These are phyloP conservation scores for Timema podura DNA, from an alignment of 2,888 invertebrate genomes.

Conservation along the genomic window DNA sequence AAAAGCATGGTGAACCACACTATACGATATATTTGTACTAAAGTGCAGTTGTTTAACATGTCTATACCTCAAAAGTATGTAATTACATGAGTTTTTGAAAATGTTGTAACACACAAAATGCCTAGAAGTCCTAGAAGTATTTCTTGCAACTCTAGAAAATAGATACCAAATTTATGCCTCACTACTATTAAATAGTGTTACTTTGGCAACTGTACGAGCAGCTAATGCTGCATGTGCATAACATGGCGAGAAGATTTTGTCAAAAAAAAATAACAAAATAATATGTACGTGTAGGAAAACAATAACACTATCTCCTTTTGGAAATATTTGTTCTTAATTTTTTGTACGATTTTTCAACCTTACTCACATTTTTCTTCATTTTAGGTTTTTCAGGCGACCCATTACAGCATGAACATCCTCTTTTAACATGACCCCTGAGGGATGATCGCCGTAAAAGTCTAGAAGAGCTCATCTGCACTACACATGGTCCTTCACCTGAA, in stretches of 20 bases:
- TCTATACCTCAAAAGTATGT: slow-evolving; percentile 21
- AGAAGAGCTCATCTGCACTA: slow-evolving; percentile 32
- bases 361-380: slow-evolving; percentile 42
- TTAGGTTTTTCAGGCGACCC: slow-evolving; percentile 53
- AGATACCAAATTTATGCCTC: slow-evolving; percentile 3
- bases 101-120: slow-evolving; percentile 16
- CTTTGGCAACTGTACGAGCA: slow-evolving; percentile 22
- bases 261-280: slow-evolving; percentile 12
- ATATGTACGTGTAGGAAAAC: slow-evolving; percentile 5
- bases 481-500: slow-evolving; percentile 18
- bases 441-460: slow-evolving; percentile 44
- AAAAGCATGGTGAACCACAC: slow-evolving; percentile 30
- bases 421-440: slow-evolving; percentile 56
- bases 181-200: slow-evolving; percentile 12
- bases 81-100: slow-evolving; percentile 26
- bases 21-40: slow-evolving; percentile 32
- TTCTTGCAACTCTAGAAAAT: slow-evolving; percentile 13
- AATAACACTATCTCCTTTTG: slow-evolving; percentile 27
- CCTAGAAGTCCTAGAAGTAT: no score
- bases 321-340: slow-evolving; percentile 24
- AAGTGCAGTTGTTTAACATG: slow-evolving; percentile 29
- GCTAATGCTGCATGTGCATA: slow-evolving; percentile 20
- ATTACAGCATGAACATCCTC: slow-evolving; percentile 59
- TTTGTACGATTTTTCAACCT: slow-evolving; percentile 23
- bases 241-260: background rate